Conservation (phyloP, 2,797 vertebrate genomes). For the Kryptolebias ocellatus region DNA sequence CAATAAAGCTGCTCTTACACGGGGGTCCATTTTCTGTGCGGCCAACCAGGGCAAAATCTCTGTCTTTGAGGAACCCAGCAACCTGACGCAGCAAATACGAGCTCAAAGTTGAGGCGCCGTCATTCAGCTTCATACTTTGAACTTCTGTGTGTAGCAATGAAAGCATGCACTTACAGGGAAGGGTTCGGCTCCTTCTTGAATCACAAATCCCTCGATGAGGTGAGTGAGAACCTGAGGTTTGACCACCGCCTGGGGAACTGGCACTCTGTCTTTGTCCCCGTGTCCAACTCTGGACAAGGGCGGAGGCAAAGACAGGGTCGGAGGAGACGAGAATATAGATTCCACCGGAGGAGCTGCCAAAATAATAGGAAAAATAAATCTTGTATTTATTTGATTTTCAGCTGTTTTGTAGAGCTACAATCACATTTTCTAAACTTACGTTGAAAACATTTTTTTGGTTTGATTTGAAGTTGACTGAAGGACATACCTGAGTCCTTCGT, state of each 20-base stretch:
- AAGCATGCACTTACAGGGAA: conserved; percentile 89
- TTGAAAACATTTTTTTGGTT: neutral
- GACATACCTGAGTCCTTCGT: conserved; percentile 75
- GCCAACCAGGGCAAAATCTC: conserved; percentile 77
- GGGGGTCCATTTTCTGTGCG: conserved; percentile 72
- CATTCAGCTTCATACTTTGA: neutral
- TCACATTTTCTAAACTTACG: neutral
- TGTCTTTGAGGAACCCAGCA: conserved; percentile 82
- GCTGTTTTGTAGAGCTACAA: neutral
- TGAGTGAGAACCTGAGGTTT: conserved; percentile 99
- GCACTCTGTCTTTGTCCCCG: conserved; percentile 86
- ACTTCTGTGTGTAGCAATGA: neutral
- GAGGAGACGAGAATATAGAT: conserved; percentile 78
- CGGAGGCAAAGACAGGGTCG: conserved; percentile 78
- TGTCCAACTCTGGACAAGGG: conserved; percentile 83
- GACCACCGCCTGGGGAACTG: conserved; percentile 95
- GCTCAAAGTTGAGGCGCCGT: neutral
- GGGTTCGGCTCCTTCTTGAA: conserved; percentile 98
- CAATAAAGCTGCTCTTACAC: conserved; percentile 57
- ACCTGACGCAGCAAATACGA: conserved; percentile 71
- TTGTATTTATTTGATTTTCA: no score
- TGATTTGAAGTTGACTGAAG: neutral
- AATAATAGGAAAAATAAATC: neutral
- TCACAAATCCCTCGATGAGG: conserved; percentile 98
- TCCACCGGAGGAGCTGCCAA: conserved; percentile 76